A percentile compares a stretch with the other conserved stretches of the same genome.
Conservation (phyloP, 1,140 invertebrate genomes). For the Tenebrio molitor region DNA sequence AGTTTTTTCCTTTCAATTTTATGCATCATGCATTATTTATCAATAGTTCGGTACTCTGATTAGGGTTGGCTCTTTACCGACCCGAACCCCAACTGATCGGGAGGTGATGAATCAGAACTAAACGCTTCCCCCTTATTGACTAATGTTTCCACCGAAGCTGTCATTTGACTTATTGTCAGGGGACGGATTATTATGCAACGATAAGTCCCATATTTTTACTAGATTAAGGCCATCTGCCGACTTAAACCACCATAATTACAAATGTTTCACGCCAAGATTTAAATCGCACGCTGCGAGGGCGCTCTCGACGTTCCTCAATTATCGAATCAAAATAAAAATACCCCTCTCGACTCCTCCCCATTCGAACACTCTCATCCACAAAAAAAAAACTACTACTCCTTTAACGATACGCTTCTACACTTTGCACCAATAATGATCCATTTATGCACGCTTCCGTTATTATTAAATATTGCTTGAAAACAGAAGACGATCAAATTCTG, state of each 20-base stretch:
- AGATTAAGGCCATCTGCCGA: conserved; percentile 26
- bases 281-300: neutral
- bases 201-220: conserved; percentile 38
- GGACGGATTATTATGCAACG: conserved; percentile 38
- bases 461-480: no score
- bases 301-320: neutral
- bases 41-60: conserved; percentile 31
- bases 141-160: conserved; percentile 43
- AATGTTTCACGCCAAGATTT: conserved; percentile 20
- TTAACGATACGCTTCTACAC: no score
- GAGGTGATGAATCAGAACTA: conserved; percentile 47
- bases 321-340: conserved; percentile 10
- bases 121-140: conserved; percentile 43
- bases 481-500: no score
- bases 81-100: conserved; percentile 27
- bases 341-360: no score
- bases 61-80: conserved; percentile 37
- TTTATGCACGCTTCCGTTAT: no score
- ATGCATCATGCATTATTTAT: conserved; percentile 46
- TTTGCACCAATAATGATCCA: no score
- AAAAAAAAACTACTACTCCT: no score
- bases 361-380: no score
- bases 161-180: conserved; percentile 43
- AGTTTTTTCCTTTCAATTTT: conserved; percentile 35
- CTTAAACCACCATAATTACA: conserved; percentile 6